A percentile compares a stretch with the other conserved stretches of the same genome.
phyloP scores from a whole-genome alignment of 2,113 vertebrate species.

The Vidua chalybeata region DNA sequence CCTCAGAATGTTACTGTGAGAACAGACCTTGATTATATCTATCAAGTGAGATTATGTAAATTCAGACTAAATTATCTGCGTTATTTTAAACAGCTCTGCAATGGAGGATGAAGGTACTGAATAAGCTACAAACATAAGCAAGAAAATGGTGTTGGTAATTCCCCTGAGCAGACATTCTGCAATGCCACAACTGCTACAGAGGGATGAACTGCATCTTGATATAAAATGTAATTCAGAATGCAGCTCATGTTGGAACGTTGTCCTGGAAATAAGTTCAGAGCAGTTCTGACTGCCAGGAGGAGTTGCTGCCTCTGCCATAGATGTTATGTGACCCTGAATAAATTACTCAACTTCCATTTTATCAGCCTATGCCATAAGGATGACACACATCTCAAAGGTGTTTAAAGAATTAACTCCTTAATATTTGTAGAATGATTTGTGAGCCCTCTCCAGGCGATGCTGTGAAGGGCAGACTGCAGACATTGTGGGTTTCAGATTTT shows the following conservation, averaged over 20 bases:
- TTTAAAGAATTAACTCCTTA: slow-evolving; percentile 40
- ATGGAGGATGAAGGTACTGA: background rate
- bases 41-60: background rate
- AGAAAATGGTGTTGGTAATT: background rate
- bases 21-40: background rate
- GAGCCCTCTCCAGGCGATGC: background rate
- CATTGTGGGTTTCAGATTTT: background rate
- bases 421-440: background rate
- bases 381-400: background rate
- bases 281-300: background rate
- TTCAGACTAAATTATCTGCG: background rate
- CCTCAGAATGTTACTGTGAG: background rate
- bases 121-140: background rate
- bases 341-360: slow-evolving; percentile 4
- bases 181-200: background rate
- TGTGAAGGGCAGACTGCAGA: background rate
- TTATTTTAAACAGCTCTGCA: background rate
- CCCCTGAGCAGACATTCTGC: background rate
- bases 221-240: background rate
- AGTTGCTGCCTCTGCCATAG: background rate
- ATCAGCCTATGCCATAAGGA: slow-evolving; percentile 16
- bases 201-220: background rate
- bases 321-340: slow-evolving; percentile 15
- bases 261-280: slow-evolving; percentile 19
- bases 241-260: background rate